A percentile compares a stretch with the other conserved stretches of the same genome.
Evolutionary conservation across 2,797 vertebrate genomes (phyloP).

Genomic region (Scolopax bukidnonensis): DNA sequence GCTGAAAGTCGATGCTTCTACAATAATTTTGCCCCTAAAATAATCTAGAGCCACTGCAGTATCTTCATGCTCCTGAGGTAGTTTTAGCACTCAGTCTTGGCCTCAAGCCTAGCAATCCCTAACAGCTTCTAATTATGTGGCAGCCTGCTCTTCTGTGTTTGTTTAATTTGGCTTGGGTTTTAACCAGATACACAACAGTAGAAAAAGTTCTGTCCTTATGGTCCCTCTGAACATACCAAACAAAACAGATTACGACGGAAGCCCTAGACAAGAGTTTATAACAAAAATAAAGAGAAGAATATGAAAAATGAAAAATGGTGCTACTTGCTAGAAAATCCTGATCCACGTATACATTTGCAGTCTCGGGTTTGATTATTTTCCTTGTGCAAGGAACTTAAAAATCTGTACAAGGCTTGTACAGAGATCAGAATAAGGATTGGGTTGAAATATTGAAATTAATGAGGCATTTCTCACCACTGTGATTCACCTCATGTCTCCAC

Average conservation of each 20-base stretch:
- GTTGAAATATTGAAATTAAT: not conserved
- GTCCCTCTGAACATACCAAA: not conserved
- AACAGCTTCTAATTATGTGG: not conserved
- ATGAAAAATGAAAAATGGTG: not conserved
- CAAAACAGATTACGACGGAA: not conserved
- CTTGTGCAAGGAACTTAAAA: not conserved
- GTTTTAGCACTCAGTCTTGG: not conserved
- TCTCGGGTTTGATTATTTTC: not conserved
- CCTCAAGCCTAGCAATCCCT: not conserved
- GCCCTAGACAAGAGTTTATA: not conserved
- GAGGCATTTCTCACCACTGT: not conserved
- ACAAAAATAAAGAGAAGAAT: not conserved
- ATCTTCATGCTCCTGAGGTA: not conserved
- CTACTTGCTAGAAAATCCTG: not conserved
- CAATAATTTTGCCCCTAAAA: not conserved
- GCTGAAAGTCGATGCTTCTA: not conserved
- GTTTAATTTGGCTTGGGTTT: slow-evolving; percentile 42
- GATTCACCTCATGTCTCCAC: not conserved
- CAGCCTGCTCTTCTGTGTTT: slow-evolving; percentile 7
- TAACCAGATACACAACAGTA: slow-evolving; percentile 9
- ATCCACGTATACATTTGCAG: not conserved
- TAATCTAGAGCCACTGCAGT: not conserved
- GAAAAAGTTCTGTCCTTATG: slow-evolving; percentile 1
- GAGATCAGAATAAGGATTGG: not conserved
- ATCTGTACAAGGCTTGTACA: not conserved